Evolutionary conservation across 1,140 invertebrate species (phyloP).

Genomic region (Pemphigus obesinymphae): DNA sequence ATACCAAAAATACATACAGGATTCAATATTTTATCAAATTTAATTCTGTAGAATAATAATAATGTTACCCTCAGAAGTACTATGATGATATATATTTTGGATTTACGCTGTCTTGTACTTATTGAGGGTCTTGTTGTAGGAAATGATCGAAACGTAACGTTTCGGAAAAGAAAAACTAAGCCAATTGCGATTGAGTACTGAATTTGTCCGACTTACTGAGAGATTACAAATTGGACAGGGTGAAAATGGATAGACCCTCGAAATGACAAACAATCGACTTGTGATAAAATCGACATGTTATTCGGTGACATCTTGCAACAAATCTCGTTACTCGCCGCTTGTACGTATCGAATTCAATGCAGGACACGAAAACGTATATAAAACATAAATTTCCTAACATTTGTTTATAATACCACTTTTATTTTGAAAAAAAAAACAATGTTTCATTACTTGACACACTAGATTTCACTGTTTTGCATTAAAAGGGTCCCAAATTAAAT

Average conservation of each 20-base stretch:
- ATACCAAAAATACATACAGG: not conserved
- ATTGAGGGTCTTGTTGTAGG: not conserved
- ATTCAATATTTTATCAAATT: not conserved
- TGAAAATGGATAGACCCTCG: not conserved
- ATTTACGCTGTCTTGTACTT: not conserved
- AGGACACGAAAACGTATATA: not conserved
- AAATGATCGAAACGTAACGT: not conserved
- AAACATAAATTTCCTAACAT: not conserved
- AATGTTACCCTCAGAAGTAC: too few species aligned
- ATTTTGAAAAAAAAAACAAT: too few species aligned
- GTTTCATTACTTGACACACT: too few species aligned
- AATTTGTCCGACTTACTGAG: not conserved
- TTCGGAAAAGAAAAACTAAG: not conserved
- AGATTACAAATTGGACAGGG: not conserved
- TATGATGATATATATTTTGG: not conserved
- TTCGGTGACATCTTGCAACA: not conserved
- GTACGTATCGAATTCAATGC: not conserved
- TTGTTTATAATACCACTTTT: too few species aligned
- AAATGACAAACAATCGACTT: slow-evolving; percentile 6
- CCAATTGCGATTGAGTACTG: not conserved
- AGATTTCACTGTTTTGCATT: too few species aligned
- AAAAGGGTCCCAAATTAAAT: too few species aligned
- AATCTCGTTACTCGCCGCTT: not conserved
- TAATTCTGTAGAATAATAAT: not conserved
- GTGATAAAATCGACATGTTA: not conserved